Percentiles rank a stretch among this genome's conserved stretches.
Conservation (phyloP, 2,888 invertebrate genomes). For the Apoda limacodes region DNA sequence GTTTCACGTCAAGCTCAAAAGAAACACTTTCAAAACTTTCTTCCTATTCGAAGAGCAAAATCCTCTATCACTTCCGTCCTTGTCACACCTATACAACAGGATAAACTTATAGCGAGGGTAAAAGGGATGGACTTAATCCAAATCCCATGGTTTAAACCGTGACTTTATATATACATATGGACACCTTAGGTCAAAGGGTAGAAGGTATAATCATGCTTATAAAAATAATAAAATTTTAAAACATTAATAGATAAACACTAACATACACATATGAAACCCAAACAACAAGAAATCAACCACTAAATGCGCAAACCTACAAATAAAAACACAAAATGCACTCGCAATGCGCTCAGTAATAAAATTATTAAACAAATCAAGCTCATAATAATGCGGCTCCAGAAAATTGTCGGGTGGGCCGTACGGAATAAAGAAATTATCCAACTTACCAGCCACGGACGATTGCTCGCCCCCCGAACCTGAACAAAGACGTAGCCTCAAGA, state of each 20-base stretch:
- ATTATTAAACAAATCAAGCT: conserved; percentile 69
- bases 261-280: too few species aligned
- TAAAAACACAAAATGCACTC: conserved; percentile 33
- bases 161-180: too few species aligned
- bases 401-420: conserved; percentile 62
- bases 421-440: conserved; percentile 68
- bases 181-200: too few species aligned
- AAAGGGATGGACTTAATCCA: conserved; percentile 58
- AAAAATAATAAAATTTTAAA: too few species aligned
- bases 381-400: conserved; percentile 62
- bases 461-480: conserved; percentile 49
- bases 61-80: conserved; percentile 29
- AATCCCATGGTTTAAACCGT: too few species aligned
- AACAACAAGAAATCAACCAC: too few species aligned
- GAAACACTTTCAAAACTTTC: conserved; percentile 57
- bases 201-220: too few species aligned
- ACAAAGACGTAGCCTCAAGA: conserved; percentile 63
- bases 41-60: conserved; percentile 46
- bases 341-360: conserved; percentile 58
- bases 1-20: conserved; percentile 49
- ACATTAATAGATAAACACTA: too few species aligned
- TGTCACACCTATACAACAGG: conserved; percentile 28
- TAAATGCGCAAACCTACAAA: background rate
- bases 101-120: conserved; percentile 33
- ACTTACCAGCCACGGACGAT: conserved; percentile 51